phyloP scores from a whole-genome alignment of 2,888 invertebrate genomes.

The Pegoplata infirma region DNA sequence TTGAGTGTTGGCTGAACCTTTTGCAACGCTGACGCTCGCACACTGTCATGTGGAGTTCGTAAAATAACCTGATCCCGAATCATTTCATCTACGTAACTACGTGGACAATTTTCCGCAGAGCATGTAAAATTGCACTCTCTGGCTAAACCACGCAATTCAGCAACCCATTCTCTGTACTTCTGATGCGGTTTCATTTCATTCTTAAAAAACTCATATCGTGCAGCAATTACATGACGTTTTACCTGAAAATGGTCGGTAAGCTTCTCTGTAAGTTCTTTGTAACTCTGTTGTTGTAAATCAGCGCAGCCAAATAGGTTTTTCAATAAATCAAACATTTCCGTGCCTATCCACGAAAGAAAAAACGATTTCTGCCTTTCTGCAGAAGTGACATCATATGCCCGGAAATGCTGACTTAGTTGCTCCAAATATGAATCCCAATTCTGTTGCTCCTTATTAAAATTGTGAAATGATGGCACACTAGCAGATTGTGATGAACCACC shows the following conservation, averaged over 20 bases:
- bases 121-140: not conserved
- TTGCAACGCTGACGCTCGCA: not conserved
- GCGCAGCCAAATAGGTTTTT: slow-evolving; percentile 23
- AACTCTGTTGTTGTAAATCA: not conserved
- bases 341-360: slow-evolving; percentile 34
- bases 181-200: not conserved
- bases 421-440: slow-evolving; percentile 33
- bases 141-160: not conserved
- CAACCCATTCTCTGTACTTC: not conserved
- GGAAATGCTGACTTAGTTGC: slow-evolving; percentile 58
- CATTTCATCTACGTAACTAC: slow-evolving; percentile 1
- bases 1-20: not conserved
- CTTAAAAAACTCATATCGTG: not conserved
- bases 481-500: too few relatives aligned
- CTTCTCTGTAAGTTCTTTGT: not conserved
- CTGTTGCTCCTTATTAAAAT: slow-evolving; percentile 38
- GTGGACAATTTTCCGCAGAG: not conserved
- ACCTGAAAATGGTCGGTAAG: not conserved
- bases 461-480: slow-evolving; percentile 54
- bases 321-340: slow-evolving; percentile 12
- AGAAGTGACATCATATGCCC: slow-evolving; percentile 47
- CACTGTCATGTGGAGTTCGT: not conserved
- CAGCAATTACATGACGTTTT: not conserved
- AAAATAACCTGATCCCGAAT: not conserved
- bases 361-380: slow-evolving; percentile 54